These are phyloP conservation scores for Leptoclinus maculatus DNA, from an alignment of 2,797 vertebrate genomes.

Conservation along the genomic window DNA sequence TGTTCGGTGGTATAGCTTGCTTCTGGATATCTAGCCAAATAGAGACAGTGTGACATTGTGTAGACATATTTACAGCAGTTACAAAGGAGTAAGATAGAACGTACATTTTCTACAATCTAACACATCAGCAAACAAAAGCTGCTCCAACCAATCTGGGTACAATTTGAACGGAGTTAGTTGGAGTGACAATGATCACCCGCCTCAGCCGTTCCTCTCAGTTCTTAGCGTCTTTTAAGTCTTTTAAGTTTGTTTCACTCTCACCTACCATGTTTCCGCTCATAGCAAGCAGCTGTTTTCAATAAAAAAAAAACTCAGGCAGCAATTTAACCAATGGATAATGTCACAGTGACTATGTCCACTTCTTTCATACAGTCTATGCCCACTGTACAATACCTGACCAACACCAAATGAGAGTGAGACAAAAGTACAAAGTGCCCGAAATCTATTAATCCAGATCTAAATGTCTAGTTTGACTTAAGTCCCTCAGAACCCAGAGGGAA, in stretches of 20 bases:
- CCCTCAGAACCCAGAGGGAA: neutral
- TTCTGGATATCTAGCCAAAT: neutral
- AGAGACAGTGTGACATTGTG: neutral
- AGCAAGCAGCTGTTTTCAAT: too few relatives aligned
- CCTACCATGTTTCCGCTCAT: too few relatives aligned
- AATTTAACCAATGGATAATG: neutral
- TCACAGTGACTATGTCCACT: neutral
- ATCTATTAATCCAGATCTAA: neutral
- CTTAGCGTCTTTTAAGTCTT: neutral
- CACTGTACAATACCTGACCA: neutral
- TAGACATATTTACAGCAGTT: neutral
- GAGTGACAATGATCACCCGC: neutral
- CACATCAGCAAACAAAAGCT: neutral
- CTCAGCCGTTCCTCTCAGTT: neutral
- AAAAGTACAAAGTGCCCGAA: neutral
- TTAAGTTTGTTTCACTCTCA: too few relatives aligned
- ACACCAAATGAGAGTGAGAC: neutral
- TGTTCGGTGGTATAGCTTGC: neutral
- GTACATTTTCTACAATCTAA: neutral
- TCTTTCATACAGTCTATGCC: neutral
- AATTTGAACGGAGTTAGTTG: neutral
- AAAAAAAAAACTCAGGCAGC: too few relatives aligned
- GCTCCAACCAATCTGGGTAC: neutral
- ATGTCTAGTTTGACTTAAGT: neutral
- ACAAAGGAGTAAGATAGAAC: neutral